Evolutionary conservation across 1,140 invertebrate genomes (phyloP), one percentile per base, ranked within the genome.

Genomic region (Nebria ingens): DNA sequence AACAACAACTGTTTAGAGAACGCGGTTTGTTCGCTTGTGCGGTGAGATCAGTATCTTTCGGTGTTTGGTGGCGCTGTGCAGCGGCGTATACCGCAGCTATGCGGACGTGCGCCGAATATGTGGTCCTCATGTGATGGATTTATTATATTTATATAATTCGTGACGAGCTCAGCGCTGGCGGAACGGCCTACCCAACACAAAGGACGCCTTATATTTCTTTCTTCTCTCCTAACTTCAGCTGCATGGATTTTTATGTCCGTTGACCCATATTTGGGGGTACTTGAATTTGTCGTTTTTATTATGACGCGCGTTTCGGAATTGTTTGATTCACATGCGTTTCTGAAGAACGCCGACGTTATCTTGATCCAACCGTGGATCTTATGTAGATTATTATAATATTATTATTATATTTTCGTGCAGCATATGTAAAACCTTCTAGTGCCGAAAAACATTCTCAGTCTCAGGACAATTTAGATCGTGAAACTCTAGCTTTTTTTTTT

Each of bases 61-160:
- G n/a, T n/a, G n/a, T n/a, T n/a, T n/a, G n/a, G n/a, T n/a, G n/a
- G n/a, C n/a, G n/a, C n/a, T n/a, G n/a, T n/a, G n/a, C n/a, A n/a
- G 40, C 40, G 40, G 40, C 40, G 17, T 17, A 17, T 4, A 45
- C 6, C 17, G 40, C 40, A 45, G 17, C 40, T 45, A 45, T 45
- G 40, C 40, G 40, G 40, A 45, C 40, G 40, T 45, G 40, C 40
- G 15, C 15, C 17, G 40, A 6, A 45, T 45, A 45, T 45, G 17
- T 45, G 15, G 9, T n/a, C n/a, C 25, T 9, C n/a, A n/a, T 34
- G 25, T 34, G 25, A 34, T 34, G 25, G 25, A 34, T 34, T 34
- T 34, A 34, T 34, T 34, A 34, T 34, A 34, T 34, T 34, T 34
- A 34, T 34, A 34, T 34, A n/a, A n/a, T 34, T 34, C 25, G 25